A percentile compares a stretch with the other conserved stretches of the same genome.
Conservation (phyloP, 2,113 vertebrate species). For the Macroglossus sobrinus region DNA sequence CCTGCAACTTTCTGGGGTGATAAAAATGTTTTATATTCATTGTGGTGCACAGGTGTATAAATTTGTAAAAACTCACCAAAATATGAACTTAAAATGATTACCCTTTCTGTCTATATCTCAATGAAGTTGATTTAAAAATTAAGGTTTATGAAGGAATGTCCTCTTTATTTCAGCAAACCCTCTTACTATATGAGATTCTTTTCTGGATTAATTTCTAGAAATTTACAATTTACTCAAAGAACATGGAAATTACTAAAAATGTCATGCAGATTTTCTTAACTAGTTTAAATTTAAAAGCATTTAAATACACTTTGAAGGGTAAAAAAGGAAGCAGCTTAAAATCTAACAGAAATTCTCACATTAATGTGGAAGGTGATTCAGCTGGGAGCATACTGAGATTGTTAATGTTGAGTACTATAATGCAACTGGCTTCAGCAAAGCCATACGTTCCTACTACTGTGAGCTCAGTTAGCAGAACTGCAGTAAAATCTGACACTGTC, state of each 20-base stretch:
- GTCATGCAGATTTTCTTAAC: not conserved
- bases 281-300: constrained; percentile 19
- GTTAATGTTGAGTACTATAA: not conserved
- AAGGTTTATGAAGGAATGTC: not conserved
- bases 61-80: constrained; percentile 5
- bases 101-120: not conserved
- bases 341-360: not conserved
- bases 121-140: not conserved
- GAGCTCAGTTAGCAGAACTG: not conserved
- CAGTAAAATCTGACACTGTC: not conserved
- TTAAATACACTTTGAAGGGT: not conserved
- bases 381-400: not conserved
- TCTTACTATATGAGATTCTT: not conserved
- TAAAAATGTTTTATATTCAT: not conserved
- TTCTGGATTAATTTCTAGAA: constrained; percentile 5
- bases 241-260: not conserved
- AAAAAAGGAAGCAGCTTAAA: not conserved
- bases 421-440: not conserved
- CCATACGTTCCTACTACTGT: not conserved
- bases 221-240: not conserved
- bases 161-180: not conserved
- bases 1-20: not conserved
- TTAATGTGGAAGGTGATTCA: not conserved
- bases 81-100: not conserved
- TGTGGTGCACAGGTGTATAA: not conserved